Base-by-base conservation (phyloP, 1,140 invertebrate genomes). In the Monochamus saltuarius region DNA sequence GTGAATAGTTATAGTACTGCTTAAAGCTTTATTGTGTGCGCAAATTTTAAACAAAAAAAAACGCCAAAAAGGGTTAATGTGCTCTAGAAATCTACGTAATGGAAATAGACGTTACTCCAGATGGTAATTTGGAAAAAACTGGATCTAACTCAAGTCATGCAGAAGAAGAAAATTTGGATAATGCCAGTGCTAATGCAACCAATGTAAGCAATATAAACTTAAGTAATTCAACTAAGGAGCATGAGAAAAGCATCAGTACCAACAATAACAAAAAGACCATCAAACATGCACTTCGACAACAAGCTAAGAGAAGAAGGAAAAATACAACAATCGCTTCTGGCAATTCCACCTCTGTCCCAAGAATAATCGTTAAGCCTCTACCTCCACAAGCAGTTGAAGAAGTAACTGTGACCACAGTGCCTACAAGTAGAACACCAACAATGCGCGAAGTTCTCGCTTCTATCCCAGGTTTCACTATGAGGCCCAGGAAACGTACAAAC, bases 401-500 rank as follows among this genome's bases (percentile, higher is more conserved):
- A 66, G 70, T 77, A 13, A 67, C 75, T 42, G 73, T 76, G 40
- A 75, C 75, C 64, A 68, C 71, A 46, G 76, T 79, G 13, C 58
- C 75, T 56, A 70, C 66, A 59, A 69, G 70, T 38, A 79, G 80
- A 73, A 79, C 81, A 4, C 82, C 82, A n/a, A 92, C 91, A 34
- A 94, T 94, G 91, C 82, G 89, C 61, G 91, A 93, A 78, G 90
- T 94, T 8, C 73, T 94, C 66, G 91, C 92, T 11, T 92, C 91
- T 54, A 92, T 95, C 72, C 93, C 93, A 54, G 92, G 92, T 14
- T 94, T 95, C 73, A 92, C 86, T 75, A 84, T 92, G 42, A 91
- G 91, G 74, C 89, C 88, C 40, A 78, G 89, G 47, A 88, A 89
- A 73, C 80, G 85, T 56, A 89, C 87, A 65, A 89, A 88, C 58